Evolutionary conservation across 1,140 invertebrate genomes (phyloP).

Genomic region (Pachyrhynchus sulphureomaculatus): DNA sequence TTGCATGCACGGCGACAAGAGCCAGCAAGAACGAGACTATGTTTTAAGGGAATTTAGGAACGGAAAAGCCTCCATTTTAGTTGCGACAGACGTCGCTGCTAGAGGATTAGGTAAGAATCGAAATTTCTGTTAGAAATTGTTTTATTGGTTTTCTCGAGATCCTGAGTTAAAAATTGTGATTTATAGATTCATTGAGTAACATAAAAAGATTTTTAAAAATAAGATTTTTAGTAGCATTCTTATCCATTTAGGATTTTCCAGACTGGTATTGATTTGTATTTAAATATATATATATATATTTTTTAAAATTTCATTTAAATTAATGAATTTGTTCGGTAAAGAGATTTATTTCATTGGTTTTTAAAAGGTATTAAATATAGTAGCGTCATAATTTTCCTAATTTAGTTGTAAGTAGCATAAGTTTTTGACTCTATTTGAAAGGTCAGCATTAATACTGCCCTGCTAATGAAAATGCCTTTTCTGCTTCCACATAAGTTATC

Average conservation of each 20-base stretch:
- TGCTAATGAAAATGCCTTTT: too few relatives aligned
- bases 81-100: conserved; percentile 98
- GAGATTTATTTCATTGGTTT: too few relatives aligned
- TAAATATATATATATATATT: too few relatives aligned
- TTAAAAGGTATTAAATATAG: too few relatives aligned
- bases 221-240: conserved; percentile 48
- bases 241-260: conserved; percentile 49
- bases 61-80: conserved; percentile 87
- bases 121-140: not conserved
- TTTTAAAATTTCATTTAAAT: too few relatives aligned
- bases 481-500: too few relatives aligned
- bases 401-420: too few relatives aligned
- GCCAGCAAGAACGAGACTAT: conserved; percentile 94
- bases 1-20: conserved; percentile 97
- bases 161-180: conserved; percentile 23
- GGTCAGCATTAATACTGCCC: too few relatives aligned
- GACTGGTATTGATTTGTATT: conserved; percentile 51
- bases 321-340: too few relatives aligned
- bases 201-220: conserved; percentile 2
- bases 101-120: conserved; percentile 91
- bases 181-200: conserved; percentile 18
- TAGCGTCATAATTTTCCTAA: too few relatives aligned
- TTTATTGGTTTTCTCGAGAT: conserved; percentile 19
- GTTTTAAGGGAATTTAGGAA: conserved; percentile 92
- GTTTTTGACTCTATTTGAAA: too few relatives aligned